These are phyloP conservation scores for Apomyelois bistriatella DNA, from an alignment of 2,888 invertebrate species.

Conservation along the genomic window DNA sequence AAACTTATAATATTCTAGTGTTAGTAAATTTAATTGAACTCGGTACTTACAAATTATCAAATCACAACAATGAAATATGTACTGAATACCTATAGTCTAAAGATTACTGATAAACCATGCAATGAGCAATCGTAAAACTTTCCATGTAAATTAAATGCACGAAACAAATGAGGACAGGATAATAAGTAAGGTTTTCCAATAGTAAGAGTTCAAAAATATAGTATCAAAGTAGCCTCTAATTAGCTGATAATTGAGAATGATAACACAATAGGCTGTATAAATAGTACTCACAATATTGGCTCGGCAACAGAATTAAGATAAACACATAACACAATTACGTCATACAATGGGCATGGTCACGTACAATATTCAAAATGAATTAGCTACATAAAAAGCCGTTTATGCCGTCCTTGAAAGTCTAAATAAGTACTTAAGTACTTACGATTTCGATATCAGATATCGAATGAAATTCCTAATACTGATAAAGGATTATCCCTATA, in stretches of 20 bases:
- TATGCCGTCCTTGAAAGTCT: not conserved
- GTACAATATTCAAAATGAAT: conserved; percentile 1
- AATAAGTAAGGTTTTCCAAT: too few relatives aligned
- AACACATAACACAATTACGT: not conserved
- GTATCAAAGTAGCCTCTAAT: too few relatives aligned
- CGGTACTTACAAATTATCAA: too few relatives aligned
- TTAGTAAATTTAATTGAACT: too few relatives aligned
- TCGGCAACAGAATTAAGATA: not conserved
- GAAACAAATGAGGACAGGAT: too few relatives aligned
- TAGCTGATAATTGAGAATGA: not conserved
- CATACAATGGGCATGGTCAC: not conserved
- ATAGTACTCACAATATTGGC: not conserved
- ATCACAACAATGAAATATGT: too few relatives aligned
- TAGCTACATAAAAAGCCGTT: not conserved
- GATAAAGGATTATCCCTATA: not conserved
- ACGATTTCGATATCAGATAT: conserved; percentile 11
- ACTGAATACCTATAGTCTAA: too few relatives aligned
- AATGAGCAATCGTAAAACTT: too few relatives aligned
- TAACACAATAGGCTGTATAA: not conserved
- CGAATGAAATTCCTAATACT: conserved; percentile 5
- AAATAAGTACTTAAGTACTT: not conserved
- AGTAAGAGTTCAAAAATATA: too few relatives aligned
- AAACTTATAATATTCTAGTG: too few relatives aligned
- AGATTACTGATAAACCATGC: too few relatives aligned
- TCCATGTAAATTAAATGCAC: too few relatives aligned